Percentiles rank a stretch among this genome's conserved stretches.
Conservation (phyloP, 2,797 vertebrate genomes). For the Pseudochaenichthys georgianus region DNA sequence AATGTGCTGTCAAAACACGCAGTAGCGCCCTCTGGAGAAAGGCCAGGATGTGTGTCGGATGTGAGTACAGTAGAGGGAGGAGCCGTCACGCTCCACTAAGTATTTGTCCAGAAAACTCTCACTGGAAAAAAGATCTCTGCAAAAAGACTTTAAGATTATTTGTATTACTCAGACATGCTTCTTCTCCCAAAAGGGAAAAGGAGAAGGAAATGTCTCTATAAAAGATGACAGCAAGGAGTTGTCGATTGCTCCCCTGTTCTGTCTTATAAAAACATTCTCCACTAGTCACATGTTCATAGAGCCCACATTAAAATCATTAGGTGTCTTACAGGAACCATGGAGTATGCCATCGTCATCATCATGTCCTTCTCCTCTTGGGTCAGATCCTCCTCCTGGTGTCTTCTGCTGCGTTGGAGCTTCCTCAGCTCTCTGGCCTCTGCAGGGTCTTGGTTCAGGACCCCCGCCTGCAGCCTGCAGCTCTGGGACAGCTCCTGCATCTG, state of each 20-base stretch:
- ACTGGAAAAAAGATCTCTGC: slow-evolving; percentile 36
- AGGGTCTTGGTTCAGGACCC: slow-evolving; percentile 10
- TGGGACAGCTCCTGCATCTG: slow-evolving; percentile 64
- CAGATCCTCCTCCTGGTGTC: slow-evolving; percentile 63
- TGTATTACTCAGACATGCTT: slow-evolving; percentile 23
- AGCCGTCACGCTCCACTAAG: slow-evolving; percentile 21
- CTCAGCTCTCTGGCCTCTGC: slow-evolving; percentile 30
- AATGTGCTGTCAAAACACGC: background rate
- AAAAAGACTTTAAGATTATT: slow-evolving; percentile 55
- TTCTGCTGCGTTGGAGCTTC: slow-evolving; percentile 77
- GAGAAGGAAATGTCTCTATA: slow-evolving; percentile 15
- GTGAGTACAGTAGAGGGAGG: slow-evolving; percentile 25
- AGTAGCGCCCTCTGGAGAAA: slow-evolving; percentile 29
- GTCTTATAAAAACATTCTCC: background rate
- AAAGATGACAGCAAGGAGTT: slow-evolving; percentile 16
- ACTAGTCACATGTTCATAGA: slow-evolving; percentile 2
- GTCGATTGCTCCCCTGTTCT: slow-evolving; percentile 8
- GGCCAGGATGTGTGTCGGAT: slow-evolving; percentile 11
- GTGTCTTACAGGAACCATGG: slow-evolving; percentile 90
- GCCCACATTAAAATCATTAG: background rate
- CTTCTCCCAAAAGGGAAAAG: slow-evolving; percentile 29
- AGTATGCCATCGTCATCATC: slow-evolving; percentile 91
- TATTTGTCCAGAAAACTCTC: slow-evolving; percentile 38
- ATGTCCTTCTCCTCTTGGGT: slow-evolving; percentile 79
- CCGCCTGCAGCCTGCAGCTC: slow-evolving; percentile 51